Evolutionary conservation across 2,888 invertebrate species (phyloP).

Genomic region (Drosophila paucipuncta): DNA sequence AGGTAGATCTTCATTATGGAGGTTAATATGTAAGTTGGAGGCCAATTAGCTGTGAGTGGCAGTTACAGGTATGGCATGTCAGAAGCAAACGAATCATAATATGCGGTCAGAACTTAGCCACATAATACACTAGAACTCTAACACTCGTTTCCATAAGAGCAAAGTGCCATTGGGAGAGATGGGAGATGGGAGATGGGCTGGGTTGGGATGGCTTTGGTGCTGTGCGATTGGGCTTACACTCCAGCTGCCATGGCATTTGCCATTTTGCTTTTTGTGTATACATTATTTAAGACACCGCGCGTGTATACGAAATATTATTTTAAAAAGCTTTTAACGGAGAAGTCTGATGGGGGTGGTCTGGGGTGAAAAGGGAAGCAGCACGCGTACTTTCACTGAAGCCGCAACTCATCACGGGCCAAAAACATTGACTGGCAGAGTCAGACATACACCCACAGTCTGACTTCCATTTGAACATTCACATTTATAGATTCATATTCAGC

Average conservation of each 20-base stretch:
- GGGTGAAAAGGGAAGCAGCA: constrained; percentile 13
- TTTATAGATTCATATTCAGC: neutral
- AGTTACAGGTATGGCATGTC: constrained; percentile 41
- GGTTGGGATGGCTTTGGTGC: neutral
- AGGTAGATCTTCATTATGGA: constrained; percentile 1
- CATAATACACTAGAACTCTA: constrained; percentile 10
- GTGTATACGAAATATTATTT: constrained; percentile 63
- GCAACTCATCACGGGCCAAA: constrained; percentile 23
- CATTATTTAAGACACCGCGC: constrained; percentile 63
- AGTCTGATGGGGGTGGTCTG: neutral
- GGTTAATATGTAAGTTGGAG: constrained; percentile 11
- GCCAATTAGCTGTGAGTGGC: constrained; percentile 71
- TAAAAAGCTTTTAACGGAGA: constrained; percentile 61
- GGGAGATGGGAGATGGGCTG: too few relatives aligned
- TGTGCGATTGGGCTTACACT: constrained; percentile 42
- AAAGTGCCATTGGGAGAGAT: neutral
- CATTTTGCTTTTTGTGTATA: constrained; percentile 64
- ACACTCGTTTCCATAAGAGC: constrained; percentile 2
- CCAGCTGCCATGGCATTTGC: constrained; percentile 32
- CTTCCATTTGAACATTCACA: neutral
- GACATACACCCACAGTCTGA: neutral
- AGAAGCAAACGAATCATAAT: constrained; percentile 32
- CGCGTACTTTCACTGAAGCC: constrained; percentile 36
- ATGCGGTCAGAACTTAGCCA: constrained; percentile 56
- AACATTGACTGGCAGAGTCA: constrained; percentile 17